phyloP scores from a whole-genome alignment of 1,140 invertebrate genomes.

The Elysia chlorotica region DNA sequence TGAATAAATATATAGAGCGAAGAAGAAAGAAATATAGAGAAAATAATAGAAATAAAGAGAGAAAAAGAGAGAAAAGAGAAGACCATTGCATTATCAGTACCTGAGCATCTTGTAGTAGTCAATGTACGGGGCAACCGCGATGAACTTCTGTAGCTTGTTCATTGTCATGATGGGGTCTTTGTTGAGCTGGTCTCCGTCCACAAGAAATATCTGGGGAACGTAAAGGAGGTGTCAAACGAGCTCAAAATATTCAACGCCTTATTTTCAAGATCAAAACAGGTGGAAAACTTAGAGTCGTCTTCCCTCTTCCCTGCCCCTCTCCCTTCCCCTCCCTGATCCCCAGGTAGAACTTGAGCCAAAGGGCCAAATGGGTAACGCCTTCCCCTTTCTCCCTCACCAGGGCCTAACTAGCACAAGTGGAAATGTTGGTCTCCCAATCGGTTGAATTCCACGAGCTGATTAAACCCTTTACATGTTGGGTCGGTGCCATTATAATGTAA shows the following conservation, averaged over 20 bases:
- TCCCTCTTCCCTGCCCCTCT: background rate
- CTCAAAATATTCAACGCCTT: too few species aligned
- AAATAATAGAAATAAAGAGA: background rate
- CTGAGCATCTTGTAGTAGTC: conserved; percentile 71
- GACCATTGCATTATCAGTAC: conserved; percentile 32
- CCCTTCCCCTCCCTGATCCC: too few species aligned
- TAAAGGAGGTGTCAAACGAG: background rate
- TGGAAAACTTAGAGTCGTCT: background rate
- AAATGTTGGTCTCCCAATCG: too few species aligned
- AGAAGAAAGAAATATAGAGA: background rate
- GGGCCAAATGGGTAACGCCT: too few species aligned
- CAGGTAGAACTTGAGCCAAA: too few species aligned
- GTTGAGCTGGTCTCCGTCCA: conserved; percentile 90
- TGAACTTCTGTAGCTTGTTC: conserved; percentile 88
- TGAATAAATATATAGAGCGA: background rate
- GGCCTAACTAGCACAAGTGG: too few species aligned
- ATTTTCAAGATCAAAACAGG: background rate
- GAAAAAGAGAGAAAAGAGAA: background rate
- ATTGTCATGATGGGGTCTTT: conserved; percentile 88
- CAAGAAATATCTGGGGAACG: conserved; percentile 66
- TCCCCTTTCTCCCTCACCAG: too few species aligned
- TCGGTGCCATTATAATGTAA: too few species aligned
- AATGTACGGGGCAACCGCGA: conserved; percentile 85
- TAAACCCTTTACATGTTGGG: too few species aligned
- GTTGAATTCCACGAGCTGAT: too few species aligned